phyloP scores from a whole-genome alignment of 2,888 invertebrate species.

The Spilosoma lubricipeda region DNA sequence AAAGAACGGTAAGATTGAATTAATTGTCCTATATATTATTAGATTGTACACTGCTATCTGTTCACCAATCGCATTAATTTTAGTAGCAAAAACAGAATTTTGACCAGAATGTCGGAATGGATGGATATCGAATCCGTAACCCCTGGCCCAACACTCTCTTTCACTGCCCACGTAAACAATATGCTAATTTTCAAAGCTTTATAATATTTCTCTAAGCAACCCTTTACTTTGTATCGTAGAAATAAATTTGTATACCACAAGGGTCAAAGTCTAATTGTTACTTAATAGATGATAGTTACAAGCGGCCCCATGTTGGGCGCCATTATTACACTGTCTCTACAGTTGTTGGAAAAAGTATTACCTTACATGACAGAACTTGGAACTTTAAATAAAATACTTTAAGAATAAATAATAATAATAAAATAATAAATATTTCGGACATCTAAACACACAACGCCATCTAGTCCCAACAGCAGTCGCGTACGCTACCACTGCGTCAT shows the following conservation, averaged over 20 bases:
- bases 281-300: not conserved
- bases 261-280: not conserved
- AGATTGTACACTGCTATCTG: not conserved
- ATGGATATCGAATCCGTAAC: not conserved
- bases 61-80: too few species aligned
- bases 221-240: not conserved
- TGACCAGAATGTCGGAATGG: not conserved
- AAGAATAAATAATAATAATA: too few species aligned
- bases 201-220: not conserved
- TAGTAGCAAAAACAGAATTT: not conserved
- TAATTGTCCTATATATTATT: not conserved
- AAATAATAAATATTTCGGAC: too few species aligned
- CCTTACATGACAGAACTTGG: not conserved
- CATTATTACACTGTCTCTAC: not conserved
- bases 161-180: too few species aligned
- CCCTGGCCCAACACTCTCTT: too few species aligned
- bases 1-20: too few species aligned
- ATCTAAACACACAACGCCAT: too few species aligned
- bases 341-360: not conserved
- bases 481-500: too few species aligned
- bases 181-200: not conserved
- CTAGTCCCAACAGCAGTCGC: too few species aligned
- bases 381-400: not conserved
- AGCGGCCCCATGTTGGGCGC: not conserved
- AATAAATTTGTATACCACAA: not conserved